Base-by-base conservation (phyloP, 2,113 vertebrate species). In the Carassius gibelio region DNA sequence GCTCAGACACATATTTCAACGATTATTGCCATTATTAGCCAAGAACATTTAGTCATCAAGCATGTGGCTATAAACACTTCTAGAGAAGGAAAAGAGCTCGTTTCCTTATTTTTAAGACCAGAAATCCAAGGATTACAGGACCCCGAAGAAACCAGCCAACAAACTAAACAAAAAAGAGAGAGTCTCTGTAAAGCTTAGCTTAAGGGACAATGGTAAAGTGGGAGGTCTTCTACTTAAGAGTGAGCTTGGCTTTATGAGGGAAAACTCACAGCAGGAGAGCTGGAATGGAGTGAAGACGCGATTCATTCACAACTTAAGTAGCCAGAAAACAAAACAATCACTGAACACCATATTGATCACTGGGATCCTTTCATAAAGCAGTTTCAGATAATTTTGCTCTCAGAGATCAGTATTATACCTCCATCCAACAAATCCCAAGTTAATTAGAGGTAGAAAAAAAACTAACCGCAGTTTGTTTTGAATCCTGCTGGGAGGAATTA, bases 171-270 rank as follows among this genome's bases (percentile, higher is more conserved):
- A 21, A 83, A 85, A 55, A 79, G 23, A 45, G 19, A 14, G 34
- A 48, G 55, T 50, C 75, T 77, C 75, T 77, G 38, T 82, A 77
- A 81, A 82, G n/a, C 66, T 64, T 52, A 84, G 71, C 42, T 78
- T 85, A 74, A 50, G 48, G 61, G 74, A 87, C 78, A 88, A 87
- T 79, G 36, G 81, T 84, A 74, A 83, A 79, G 79, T 83, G 79
- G 88, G 88, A 87, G 88, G 88, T 85, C 85, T 87, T 84, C 52
- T 84, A 50, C 55, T 84, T 75, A 82, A 85, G 64, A 85, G 84
- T 78, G 80, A 82, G 82, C 64, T 78, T 9, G 11, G 74, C 34
- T 62, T 83, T 76, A 85, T 50, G 71, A 79, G 74, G 30, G 52
- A 88, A 87, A 87, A 81, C 52, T 57, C 75, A 36, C 78, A 66